These are phyloP conservation scores for Corydoras maculifer DNA, from an alignment of 2,113 vertebrate genomes.

Conservation along the genomic window DNA sequence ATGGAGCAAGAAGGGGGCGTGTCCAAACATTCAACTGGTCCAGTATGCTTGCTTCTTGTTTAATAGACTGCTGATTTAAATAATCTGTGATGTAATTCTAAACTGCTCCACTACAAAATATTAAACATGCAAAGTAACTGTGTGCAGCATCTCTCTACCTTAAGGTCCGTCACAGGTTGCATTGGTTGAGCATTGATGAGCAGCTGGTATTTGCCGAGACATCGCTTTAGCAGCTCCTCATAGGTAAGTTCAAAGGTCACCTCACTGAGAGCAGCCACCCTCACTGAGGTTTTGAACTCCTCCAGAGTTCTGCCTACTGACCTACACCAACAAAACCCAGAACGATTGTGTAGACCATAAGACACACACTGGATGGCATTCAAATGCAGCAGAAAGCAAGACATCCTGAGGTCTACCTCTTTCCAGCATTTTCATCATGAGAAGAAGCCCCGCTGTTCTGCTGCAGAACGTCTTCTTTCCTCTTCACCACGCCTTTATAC, in stretches of 20 bases:
- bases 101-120: no score
- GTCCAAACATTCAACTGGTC: no score
- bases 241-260: conserved; percentile 85
- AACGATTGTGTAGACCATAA: background rate
- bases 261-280: conserved; percentile 74
- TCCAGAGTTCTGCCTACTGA: conserved; percentile 85
- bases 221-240: conserved; percentile 82
- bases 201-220: conserved; percentile 78
- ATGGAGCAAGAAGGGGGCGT: no score
- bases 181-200: conserved; percentile 81
- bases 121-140: no score
- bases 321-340: conserved; percentile 35
- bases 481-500: conserved; percentile 63
- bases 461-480: conserved; percentile 77
- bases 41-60: no score
- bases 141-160: conserved; percentile 53
- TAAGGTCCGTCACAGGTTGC: conserved; percentile 80
- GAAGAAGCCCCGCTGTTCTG: conserved; percentile 79
- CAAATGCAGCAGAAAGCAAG: background rate
- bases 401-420: conserved; percentile 64
- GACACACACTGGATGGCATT: background rate
- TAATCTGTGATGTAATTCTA: no score
- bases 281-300: conserved; percentile 84
- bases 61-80: no score
- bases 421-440: conserved; percentile 79